Evolutionary conservation across 2,113 vertebrate genomes (phyloP).

Genomic region (Alouatta palliata): DNA sequence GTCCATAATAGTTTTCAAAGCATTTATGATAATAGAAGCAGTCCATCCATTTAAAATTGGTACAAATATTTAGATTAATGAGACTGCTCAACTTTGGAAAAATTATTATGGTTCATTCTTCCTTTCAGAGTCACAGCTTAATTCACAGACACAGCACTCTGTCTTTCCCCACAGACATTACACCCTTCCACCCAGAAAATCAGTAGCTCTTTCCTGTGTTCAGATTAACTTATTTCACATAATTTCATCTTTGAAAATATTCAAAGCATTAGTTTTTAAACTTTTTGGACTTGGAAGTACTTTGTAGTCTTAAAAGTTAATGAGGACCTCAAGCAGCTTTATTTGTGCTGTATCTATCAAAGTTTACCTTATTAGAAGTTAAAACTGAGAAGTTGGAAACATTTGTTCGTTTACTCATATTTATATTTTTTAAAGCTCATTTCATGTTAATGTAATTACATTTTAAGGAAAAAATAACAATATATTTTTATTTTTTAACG

Average conservation of each 20-base stretch:
- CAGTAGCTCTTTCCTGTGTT: not conserved
- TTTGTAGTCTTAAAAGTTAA: not conserved
- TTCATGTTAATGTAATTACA: not conserved
- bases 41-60: not conserved
- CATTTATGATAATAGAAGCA: not conserved
- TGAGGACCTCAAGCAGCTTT: not conserved
- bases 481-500: too few species aligned
- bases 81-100: constrained; percentile 13
- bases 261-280: not conserved
- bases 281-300: not conserved
- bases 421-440: not conserved
- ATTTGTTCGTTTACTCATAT: not conserved
- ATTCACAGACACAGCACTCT: not conserved
- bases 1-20: not conserved
- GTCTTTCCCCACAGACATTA: not conserved
- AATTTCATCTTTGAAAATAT: constrained; percentile 21
- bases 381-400: not conserved
- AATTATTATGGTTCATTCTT: not conserved
- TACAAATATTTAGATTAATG: not conserved
- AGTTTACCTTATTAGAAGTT: not conserved
- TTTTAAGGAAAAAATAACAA: not conserved
- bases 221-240: not conserved
- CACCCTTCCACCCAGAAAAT: not conserved
- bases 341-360: not conserved
- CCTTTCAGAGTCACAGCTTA: not conserved